Conservation (phyloP, 1,140 invertebrate genomes). For the Brachionus asplanchnoidis region DNA sequence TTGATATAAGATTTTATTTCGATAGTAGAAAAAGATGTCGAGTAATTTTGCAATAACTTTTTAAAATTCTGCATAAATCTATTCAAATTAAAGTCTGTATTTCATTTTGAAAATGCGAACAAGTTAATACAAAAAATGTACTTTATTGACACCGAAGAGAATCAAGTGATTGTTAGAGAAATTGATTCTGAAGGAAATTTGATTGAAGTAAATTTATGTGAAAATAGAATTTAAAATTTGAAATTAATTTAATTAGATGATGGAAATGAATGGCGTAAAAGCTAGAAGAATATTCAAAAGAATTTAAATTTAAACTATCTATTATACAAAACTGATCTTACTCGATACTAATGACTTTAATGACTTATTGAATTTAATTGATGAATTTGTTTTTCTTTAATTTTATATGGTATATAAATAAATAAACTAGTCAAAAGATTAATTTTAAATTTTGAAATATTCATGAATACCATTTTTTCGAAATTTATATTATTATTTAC, state of each 20-base stretch:
- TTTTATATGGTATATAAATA: too few relatives aligned
- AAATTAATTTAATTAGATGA: neutral
- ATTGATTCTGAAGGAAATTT: neutral
- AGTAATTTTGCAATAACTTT: neutral
- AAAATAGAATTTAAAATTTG: neutral
- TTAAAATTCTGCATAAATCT: neutral
- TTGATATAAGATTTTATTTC: conserved; percentile 38
- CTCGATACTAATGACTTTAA: too few relatives aligned
- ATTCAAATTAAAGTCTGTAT: conserved; percentile 11
- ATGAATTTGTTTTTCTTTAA: too few relatives aligned
- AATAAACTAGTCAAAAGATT: too few relatives aligned
- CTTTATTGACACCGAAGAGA: conserved; percentile 38
- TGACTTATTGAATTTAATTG: too few relatives aligned
- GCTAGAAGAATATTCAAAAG: conserved; percentile 13
- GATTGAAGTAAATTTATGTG: conserved; percentile 1
- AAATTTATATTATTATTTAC: too few relatives aligned
- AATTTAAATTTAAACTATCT: neutral
- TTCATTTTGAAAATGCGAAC: conserved; percentile 38
- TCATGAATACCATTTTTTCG: too few relatives aligned
- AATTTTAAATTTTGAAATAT: too few relatives aligned
- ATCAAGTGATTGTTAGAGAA: conserved; percentile 30
- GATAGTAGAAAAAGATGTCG: conserved; percentile 33
- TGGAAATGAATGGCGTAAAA: conserved; percentile 40
- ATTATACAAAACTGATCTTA: too few relatives aligned
- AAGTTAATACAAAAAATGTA: conserved; percentile 13